These are phyloP conservation scores for Diplogasteroides magnus DNA, from an alignment of 1,140 invertebrate genomes.

Conservation along the genomic window DNA sequence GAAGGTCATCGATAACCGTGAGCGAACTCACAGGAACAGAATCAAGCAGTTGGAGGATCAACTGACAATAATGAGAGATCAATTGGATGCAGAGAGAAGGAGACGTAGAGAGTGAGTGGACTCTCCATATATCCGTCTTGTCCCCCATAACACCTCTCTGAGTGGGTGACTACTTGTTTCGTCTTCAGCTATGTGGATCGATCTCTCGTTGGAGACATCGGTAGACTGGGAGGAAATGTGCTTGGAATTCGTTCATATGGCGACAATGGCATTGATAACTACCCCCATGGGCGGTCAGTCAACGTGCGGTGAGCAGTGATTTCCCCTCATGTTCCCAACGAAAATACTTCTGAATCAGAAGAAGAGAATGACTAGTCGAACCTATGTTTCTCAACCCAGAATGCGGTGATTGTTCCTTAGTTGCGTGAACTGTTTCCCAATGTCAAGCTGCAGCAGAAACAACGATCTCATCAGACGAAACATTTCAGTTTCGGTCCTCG, in stretches of 20 bases:
- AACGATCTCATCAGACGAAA: neutral
- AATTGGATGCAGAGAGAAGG: constrained; percentile 48
- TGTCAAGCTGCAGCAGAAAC: too few species aligned
- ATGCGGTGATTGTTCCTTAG: too few species aligned
- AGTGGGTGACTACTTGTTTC: neutral
- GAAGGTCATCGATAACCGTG: constrained; percentile 50
- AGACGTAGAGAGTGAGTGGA: constrained; percentile 26
- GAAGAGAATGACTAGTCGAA: too few species aligned
- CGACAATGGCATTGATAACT: constrained; percentile 49
- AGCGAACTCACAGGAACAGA: constrained; percentile 42
- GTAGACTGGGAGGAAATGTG: constrained; percentile 39
- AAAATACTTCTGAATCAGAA: too few species aligned
- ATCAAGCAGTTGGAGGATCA: constrained; percentile 52
- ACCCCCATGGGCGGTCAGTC: constrained; percentile 10
- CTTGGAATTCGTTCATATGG: constrained; percentile 41
- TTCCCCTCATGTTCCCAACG: too few species aligned
- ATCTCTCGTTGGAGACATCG: constrained; percentile 40
- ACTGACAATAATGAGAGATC: constrained; percentile 44
- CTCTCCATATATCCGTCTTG: neutral
- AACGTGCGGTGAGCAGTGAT: neutral
- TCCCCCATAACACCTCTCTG: neutral
- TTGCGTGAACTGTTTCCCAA: too few species aligned
- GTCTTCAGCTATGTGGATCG: constrained; percentile 32
- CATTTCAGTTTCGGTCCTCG: constrained; percentile 16
- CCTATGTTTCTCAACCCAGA: too few species aligned